Base-by-base conservation (phyloP, 2,888 invertebrate species). In the Scaptomyza tumidula region DNA sequence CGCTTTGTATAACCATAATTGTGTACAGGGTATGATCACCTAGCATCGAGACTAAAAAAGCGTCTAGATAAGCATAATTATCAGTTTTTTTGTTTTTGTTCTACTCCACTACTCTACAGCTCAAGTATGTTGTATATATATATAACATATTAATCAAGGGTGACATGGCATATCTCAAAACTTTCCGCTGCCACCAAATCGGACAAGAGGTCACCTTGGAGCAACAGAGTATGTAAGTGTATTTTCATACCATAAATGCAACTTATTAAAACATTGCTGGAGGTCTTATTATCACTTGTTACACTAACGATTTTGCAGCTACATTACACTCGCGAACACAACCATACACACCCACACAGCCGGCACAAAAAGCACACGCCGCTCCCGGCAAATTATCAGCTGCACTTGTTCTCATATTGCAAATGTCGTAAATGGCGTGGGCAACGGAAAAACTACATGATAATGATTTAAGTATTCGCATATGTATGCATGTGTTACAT, bases 381-480 rank as follows among this genome's bases (percentile, higher is more conserved):
- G 52, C 14, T 45, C 39, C 80, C 86, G 78, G 70, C 78, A 46
- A 80, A 62, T 69, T 75, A 77, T 79, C 73, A 72, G 50, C 54
- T 57, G 29, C n/a, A 9, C 33, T 57, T 39, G 43, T 62, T 60
- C 33, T 33, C 19, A 46, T 33, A 55, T 50, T 48, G 6, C 35
- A 35, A 35, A 33, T 10, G 33, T 9, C 33, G 37, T 29, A 35
- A 24, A 49, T 37, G 63, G 56, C 29, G 66, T 37, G 19, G 63
- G 14, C 44, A 53, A 29, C 13, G 74, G 64, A 50, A 83, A 33
- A 62, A 62, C 27, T 50, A 50, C 24, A 48, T 29, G 67, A 59
- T 58, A 43, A 49, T 27, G 31, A 56, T 39, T 53, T 11, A 13
- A 46, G 5, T 14, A 24, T 6, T 10, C 16, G 16, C 10, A 10